These are phyloP conservation scores for Calcarius lapponicus DNA, from an alignment of 2,797 vertebrate genomes.

Conservation along the genomic window DNA sequence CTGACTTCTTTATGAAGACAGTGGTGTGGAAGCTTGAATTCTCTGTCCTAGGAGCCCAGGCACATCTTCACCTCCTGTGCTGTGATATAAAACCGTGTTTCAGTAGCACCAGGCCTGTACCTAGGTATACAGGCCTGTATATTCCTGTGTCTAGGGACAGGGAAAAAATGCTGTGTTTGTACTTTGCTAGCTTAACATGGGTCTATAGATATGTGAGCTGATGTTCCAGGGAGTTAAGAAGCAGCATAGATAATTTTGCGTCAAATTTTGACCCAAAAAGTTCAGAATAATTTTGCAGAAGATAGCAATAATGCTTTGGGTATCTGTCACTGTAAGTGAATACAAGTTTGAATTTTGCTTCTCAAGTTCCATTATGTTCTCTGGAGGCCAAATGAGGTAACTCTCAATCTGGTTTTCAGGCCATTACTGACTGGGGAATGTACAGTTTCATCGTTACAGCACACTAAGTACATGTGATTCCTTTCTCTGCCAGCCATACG, in stretches of 20 bases:
- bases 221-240: not conserved
- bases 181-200: not conserved
- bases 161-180: not conserved
- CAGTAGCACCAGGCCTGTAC: not conserved
- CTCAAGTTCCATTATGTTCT: not conserved
- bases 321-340: not conserved
- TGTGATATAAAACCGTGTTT: not conserved
- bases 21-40: not conserved
- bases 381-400: not conserved
- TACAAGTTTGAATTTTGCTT: not conserved
- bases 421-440: not conserved
- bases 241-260: accelerated
- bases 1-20: not conserved
- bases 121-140: not conserved
- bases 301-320: not conserved
- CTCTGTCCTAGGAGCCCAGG: not conserved
- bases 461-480: not conserved
- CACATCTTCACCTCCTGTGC: not conserved
- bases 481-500: not conserved
- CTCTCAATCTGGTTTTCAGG: not conserved
- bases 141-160: not conserved
- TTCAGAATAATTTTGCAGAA: not conserved
- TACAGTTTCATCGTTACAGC: not conserved
- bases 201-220: not conserved
- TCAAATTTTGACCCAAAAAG: not conserved